Conservation (phyloP, 2,888 invertebrate genomes). For the Eubasilissa splendida region DNA sequence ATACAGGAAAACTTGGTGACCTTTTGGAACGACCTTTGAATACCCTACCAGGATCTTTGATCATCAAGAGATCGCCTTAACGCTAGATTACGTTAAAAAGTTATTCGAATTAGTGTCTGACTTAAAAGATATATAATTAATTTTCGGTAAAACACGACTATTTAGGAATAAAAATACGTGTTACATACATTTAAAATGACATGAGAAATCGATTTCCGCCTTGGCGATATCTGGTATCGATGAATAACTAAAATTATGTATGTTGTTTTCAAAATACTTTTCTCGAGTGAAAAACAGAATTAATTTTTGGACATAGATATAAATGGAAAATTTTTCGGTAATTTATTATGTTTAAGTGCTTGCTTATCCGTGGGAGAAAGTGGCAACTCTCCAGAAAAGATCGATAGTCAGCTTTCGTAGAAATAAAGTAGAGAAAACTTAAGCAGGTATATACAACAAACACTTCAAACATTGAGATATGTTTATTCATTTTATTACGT, state of each 20-base stretch:
- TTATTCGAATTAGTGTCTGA: too few species aligned
- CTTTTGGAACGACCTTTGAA: too few species aligned
- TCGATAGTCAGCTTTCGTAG: not conserved
- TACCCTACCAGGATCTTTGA: too few species aligned
- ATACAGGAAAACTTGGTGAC: too few species aligned
- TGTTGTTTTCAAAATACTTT: constrained; percentile 13
- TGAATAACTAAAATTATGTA: not conserved
- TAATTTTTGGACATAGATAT: not conserved
- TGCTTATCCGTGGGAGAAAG: not conserved
- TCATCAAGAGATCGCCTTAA: too few species aligned
- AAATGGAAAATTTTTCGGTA: constrained; percentile 16
- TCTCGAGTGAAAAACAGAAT: constrained; percentile 6
- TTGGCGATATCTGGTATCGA: not conserved
- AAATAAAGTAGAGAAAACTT: not conserved
- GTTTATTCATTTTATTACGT: not conserved
- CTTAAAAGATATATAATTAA: too few species aligned
- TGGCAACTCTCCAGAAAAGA: not conserved
- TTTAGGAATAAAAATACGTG: too few species aligned
- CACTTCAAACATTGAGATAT: too few species aligned
- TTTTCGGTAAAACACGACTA: too few species aligned
- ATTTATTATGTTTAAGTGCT: not conserved
- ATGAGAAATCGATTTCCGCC: not conserved
- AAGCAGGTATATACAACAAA: too few species aligned
- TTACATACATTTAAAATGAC: too few species aligned
- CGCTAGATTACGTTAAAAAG: too few species aligned